Base-by-base conservation (phyloP, 2,113 vertebrate species). In the Pluvialis apricaria region DNA sequence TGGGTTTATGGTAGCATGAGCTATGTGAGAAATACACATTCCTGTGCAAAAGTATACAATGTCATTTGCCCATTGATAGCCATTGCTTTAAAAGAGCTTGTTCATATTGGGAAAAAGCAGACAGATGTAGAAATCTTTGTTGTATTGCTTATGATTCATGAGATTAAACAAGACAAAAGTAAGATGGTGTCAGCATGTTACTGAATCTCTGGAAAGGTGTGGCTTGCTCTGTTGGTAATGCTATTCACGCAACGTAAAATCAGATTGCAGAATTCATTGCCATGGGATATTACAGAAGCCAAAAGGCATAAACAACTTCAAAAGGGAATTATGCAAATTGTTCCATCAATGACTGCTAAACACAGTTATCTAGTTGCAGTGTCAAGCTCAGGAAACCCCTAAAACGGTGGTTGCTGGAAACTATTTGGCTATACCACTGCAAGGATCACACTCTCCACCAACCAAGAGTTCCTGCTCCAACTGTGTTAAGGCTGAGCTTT, bases 201-300 rank as follows among this genome's bases (percentile, higher is more conserved):
- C 70, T 54, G 78, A 79, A 87, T 87, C 58, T n/a, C 87, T 77
- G 60, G 82, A 62, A 95, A 91, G 93, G 87, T 92, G 84, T 1
- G 82, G 66, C 42, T 78, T 77, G 62, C 22, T 61, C 52, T 69
- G 25, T 45, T 9, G 3, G 28, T 80, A 92, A 52, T 32, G 80
- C 24, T 81, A 31, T 61, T 94, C 72, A 62, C 1, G 6, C 55
- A 82, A 80, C 2, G 5, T 65, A 80, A 90, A 85, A 82, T 69
- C 69, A 85, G 71, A 58, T 66, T 82, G 82, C 79, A 88, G 87
- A 92, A 92, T 92, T 82, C 87, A 77, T 86, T 7, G 62, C 64
- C 78, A 88, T 73, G 58, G 92, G 92, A 95, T 66, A 66, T 70
- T 91, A 65, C 1, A 61, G 93, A 90, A 96, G 62, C 73, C 93